phyloP scores from a whole-genome alignment of 1,140 invertebrate species.

The Bicyclus anynana region DNA sequence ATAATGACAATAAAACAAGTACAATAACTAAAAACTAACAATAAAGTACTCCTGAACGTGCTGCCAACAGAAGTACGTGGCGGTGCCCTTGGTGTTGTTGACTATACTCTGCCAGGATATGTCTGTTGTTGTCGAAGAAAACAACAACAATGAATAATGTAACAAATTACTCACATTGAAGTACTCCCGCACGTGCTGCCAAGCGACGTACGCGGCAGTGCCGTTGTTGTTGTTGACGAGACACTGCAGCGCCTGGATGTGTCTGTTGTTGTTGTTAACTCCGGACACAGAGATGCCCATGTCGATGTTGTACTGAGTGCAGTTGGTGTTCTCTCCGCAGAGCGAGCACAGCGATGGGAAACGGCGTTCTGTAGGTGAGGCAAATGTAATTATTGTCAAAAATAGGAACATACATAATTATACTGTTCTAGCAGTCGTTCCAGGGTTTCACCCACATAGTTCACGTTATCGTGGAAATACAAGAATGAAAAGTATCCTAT shows the following conservation, averaged over 20 bases:
- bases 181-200: constrained; percentile 73
- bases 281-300: constrained; percentile 42
- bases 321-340: constrained; percentile 42
- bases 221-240: constrained; percentile 71
- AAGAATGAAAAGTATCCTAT: too few relatives aligned
- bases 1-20: neutral
- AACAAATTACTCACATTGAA: constrained; percentile 70
- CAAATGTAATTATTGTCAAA: neutral
- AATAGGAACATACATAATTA: too few relatives aligned
- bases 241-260: constrained; percentile 83
- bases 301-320: constrained; percentile 45
- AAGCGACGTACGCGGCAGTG: constrained; percentile 82
- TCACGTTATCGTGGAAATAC: too few relatives aligned
- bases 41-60: constrained; percentile 75
- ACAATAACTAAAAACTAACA: constrained; percentile 43
- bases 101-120: constrained; percentile 5
- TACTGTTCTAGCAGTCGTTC: too few relatives aligned
- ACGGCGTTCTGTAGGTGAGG: constrained; percentile 40
- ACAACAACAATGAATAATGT: neutral
- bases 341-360: constrained; percentile 56
- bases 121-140: neutral
- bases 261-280: constrained; percentile 62
- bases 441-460: too few relatives aligned
- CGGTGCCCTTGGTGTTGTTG: constrained; percentile 73
- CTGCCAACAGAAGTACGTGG: constrained; percentile 81